Evolutionary conservation across 2,888 invertebrate species (phyloP), one percentile per base, ranked within the genome.

Genomic region (Drosophila nigritarsus): DNA sequence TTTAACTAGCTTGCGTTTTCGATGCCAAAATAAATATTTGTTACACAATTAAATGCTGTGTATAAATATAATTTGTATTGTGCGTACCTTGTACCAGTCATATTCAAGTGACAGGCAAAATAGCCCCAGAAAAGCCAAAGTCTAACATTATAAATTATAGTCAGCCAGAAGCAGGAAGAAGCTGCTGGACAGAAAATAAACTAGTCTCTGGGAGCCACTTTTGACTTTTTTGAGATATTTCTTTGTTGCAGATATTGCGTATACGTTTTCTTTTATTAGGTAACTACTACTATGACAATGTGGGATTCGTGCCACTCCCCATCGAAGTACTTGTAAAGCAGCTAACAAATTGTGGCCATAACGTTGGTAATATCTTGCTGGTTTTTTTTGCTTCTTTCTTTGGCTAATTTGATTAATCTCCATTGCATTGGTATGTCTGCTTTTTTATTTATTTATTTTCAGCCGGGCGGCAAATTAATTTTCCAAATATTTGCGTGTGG

Each of bases 51-150:
- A 65, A 63, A 55, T 56, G 45, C 63, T 68, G 66, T 62, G 75
- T 71, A 64, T 78, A 90, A 88, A 90, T 82, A 90, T 88, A 81
- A 85, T 85, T 88, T 90, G 85, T 87, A 90, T 90, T 81, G 87
- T 80, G 78, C 64, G 75, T 83, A 90, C 85, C 81, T 89, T 82
- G 77, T 80, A 68, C 82, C 81, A 77, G 80, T 69, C 56, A 73
- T 79, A 69, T 64, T 56, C 65, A 64, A 71, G 51, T 63, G 38
- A 50, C 49, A 45, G n/a, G 0, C 18, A 29, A 64, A 64, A 50
- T 2, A 34, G 36, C 29, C 13, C 15, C 5, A 53, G 9, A 53
- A 36, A 36, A 42, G 42, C 50, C 9, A 58, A 36, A 63, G 65
- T 58, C 51, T n/a, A 60, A 55, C 53, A 55, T 61, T 56, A 51